Conservation (phyloP, 2,797 vertebrate species). For the Merluccius polli region DNA sequence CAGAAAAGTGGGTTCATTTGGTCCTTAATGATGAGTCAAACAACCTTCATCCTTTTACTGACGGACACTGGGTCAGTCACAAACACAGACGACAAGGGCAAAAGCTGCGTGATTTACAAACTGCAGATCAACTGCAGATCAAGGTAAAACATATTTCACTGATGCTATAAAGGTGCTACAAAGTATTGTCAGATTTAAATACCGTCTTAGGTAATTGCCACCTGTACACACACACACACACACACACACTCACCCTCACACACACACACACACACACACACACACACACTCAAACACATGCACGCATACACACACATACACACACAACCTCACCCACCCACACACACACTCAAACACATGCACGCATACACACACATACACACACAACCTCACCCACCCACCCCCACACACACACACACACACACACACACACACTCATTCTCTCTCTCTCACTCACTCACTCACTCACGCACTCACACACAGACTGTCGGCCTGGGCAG, state of each 20-base stretch:
- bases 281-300: neutral
- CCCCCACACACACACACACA: neutral
- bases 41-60: neutral
- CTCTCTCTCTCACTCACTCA: neutral
- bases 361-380: slow-evolving; percentile 15
- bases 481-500: neutral
- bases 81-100: neutral
- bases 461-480: neutral
- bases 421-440: neutral
- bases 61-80: neutral
- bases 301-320: neutral
- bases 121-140: neutral
- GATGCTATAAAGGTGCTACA: neutral
- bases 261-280: slow-evolving; percentile 8
- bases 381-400: neutral
- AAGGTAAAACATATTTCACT: neutral
- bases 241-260: neutral
- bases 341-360: neutral
- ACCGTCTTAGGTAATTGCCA: slow-evolving; percentile 8
- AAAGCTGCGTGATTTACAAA: neutral
- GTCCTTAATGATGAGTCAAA: neutral
- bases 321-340: neutral
- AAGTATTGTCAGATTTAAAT: neutral
- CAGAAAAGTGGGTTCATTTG: neutral
- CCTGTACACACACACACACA: slow-evolving; percentile 33